Evolutionary conservation across 2,888 invertebrate species (phyloP), one percentile per base, ranked within the genome.

Genomic region (Drosophila parthenogenetica): DNA sequence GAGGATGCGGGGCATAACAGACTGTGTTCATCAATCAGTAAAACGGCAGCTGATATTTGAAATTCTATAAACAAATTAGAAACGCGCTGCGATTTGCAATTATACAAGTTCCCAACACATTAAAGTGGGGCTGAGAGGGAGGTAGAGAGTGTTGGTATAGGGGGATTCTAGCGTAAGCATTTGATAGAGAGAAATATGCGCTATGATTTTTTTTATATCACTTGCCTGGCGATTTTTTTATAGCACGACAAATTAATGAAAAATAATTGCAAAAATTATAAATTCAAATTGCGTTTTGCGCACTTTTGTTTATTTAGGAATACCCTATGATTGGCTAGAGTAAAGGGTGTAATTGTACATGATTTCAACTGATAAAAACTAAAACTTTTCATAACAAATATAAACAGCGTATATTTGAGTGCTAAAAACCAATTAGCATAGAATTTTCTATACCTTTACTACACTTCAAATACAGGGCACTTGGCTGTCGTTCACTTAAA

Each of bases 251-350:
- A 84, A 86, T 82, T 81, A 86, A 87, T 83, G 85, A 74, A 67
- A 81, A 67, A 87, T 84, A 84, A 84, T 87, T 84, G 87, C 85
- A 69, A 84, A 85, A 85, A 84, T 84, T 87, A 84, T 77, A 84
- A 85, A 84, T 84, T 84, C 87, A 84, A 84, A 87, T 84, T 77
- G 71, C 74, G 80, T 85, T 77, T 67, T 77, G 59, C 51, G 39
- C 57, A 68, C 48, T 64, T 65, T 59, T 62, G 62, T 54, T 49
- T 37, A 39, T 16, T 14, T 13, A 17, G 5, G 8, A 37, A 64
- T 75, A 76, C 72, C 58, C 66, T 71, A 29, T 53, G n/a, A 13
- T 7, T 14, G 22, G 2, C n/a, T 10, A 14, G 14, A 5, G 17
- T 13, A 17, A 45, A 39, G 57, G 37, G n/a, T 39, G 29, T 39